A percentile compares a stretch with the other conserved stretches of the same genome.
phyloP scores from a whole-genome alignment of 2,888 invertebrate species.

The Mamestra brassicae region DNA sequence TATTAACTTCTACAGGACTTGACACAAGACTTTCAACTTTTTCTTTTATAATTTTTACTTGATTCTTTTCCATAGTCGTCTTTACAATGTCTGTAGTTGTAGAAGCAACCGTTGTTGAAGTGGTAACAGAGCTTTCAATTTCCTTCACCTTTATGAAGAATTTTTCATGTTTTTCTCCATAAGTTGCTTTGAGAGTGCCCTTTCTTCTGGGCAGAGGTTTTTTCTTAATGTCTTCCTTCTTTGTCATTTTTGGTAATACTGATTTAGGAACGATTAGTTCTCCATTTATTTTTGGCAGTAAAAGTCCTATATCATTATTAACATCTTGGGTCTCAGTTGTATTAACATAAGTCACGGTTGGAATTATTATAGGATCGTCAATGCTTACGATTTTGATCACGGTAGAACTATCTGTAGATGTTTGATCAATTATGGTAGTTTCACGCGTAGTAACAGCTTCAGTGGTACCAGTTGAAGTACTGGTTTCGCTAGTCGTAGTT shows the following conservation, averaged over 20 bases:
- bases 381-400: constrained; percentile 44
- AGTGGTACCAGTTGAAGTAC: constrained; percentile 28
- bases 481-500: constrained; percentile 23
- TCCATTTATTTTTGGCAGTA: constrained; percentile 74
- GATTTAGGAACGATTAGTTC: constrained; percentile 83
- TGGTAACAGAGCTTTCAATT: constrained; percentile 21
- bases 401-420: constrained; percentile 37
- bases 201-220: constrained; percentile 85
- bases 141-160: constrained; percentile 76
- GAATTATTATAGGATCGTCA: constrained; percentile 81
- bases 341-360: constrained; percentile 76
- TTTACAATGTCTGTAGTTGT: constrained; percentile 2
- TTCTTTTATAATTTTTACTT: constrained; percentile 22
- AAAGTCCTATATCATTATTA: constrained; percentile 80
- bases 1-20: constrained; percentile 6
- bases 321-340: constrained; percentile 70
- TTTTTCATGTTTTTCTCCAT: constrained; percentile 87
- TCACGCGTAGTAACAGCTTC: constrained; percentile 41
- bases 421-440: constrained; percentile 39
- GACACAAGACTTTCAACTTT: constrained; percentile 3
- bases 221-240: constrained; percentile 82
- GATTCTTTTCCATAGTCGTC: constrained; percentile 13
- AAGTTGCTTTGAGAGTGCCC: constrained; percentile 88
- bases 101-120: not conserved
- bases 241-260: constrained; percentile 70